phyloP scores from a whole-genome alignment of 2,797 vertebrate species.

The Aeoliscus strigatus region DNA sequence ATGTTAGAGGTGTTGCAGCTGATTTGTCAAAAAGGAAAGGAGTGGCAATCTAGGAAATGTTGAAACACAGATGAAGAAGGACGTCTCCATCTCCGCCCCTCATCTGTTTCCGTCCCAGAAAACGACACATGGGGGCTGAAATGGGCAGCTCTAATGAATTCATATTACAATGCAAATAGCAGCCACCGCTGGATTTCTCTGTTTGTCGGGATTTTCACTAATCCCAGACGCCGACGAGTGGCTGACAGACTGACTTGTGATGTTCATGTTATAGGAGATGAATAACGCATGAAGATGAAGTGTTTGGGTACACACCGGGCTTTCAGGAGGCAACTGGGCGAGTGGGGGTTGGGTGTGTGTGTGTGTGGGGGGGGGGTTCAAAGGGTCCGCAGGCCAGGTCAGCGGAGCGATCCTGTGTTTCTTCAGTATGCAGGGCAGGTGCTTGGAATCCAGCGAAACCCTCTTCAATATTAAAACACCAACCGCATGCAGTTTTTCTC shows the following conservation, averaged over 20 bases:
- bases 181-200: conserved; percentile 30
- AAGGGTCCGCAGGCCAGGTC: conserved; percentile 51
- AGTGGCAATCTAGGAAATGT: conserved; percentile 35
- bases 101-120: conserved; percentile 32
- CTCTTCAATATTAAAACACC: conserved; percentile 74
- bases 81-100: conserved; percentile 46
- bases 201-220: conserved; percentile 58
- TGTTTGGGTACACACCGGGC: conserved; percentile 46
- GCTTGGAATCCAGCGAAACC: conserved; percentile 50
- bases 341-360: conserved; percentile 4
- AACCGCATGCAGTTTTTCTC: conserved; percentile 67
- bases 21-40: conserved; percentile 44
- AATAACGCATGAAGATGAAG: conserved; percentile 61
- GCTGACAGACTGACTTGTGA: conserved; percentile 39
- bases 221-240: conserved; percentile 40
- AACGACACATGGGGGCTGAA: conserved; percentile 30
- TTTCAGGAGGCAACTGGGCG: conserved; percentile 22
- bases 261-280: conserved; percentile 56
- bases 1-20: conserved; percentile 31
- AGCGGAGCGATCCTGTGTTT: conserved; percentile 45
- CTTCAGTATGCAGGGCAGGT: conserved; percentile 68
- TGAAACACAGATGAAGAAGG: conserved; percentile 58
- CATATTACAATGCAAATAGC: conserved; percentile 55
- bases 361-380: conserved; percentile 37
- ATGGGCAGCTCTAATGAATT: conserved; percentile 36